These are phyloP conservation scores for Liparis tanakae DNA, from an alignment of 2,797 vertebrate genomes.

Conservation along the genomic window DNA sequence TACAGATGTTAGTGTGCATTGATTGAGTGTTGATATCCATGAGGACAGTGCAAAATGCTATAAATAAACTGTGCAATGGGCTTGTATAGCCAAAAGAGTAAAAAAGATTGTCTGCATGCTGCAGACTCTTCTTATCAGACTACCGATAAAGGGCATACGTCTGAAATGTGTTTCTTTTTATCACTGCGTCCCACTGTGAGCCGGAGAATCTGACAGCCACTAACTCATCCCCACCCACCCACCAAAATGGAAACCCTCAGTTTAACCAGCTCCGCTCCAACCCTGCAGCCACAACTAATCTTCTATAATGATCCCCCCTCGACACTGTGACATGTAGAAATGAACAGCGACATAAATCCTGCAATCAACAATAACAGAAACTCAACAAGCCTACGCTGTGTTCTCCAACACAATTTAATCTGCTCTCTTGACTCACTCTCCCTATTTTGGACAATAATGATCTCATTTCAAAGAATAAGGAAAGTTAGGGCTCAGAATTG, in stretches of 20 bases:
- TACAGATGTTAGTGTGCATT: too few species aligned
- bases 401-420: slow-evolving; percentile 56
- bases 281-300: slow-evolving; percentile 65
- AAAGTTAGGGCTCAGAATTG: slow-evolving; percentile 45
- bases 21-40: too few species aligned
- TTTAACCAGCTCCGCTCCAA: slow-evolving; percentile 48
- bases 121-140: background rate
- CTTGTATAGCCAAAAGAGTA: too few species aligned
- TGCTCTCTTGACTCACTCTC: slow-evolving; percentile 45
- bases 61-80: too few species aligned
- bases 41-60: too few species aligned
- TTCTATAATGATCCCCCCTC: slow-evolving; percentile 58
- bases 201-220: slow-evolving; percentile 38
- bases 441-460: slow-evolving; percentile 45
- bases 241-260: slow-evolving; percentile 49
- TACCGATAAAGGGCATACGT: background rate
- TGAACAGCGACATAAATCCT: slow-evolving; percentile 65
- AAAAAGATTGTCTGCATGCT: too few species aligned
- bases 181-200: slow-evolving; percentile 40
- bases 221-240: slow-evolving; percentile 31
- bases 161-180: slow-evolving; percentile 12
- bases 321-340: slow-evolving; percentile 60
- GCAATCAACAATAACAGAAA: slow-evolving; percentile 53
- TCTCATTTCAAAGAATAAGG: slow-evolving; percentile 57
- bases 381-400: slow-evolving; percentile 41